A percentile compares a stretch with the other conserved stretches of the same genome.
Evolutionary conservation across 2,797 vertebrate species (phyloP).

Genomic region (Carapus acus): DNA sequence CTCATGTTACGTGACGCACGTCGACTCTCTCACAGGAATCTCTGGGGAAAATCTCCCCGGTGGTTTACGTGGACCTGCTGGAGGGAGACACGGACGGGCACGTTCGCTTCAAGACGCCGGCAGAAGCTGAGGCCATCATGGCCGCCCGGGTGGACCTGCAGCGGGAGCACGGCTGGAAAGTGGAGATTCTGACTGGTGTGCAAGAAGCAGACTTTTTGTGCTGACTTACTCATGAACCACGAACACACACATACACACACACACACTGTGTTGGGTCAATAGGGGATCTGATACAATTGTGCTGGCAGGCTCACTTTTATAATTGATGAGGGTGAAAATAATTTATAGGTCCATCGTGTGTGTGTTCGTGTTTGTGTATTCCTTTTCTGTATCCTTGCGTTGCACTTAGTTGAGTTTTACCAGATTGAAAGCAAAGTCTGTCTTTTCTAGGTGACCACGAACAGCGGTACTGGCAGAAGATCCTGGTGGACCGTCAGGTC

Average conservation of each 20-base stretch:
- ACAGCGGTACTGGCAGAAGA: slow-evolving; percentile 99
- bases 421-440: too few relatives aligned
- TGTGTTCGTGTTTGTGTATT: slow-evolving; percentile 3
- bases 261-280: too few relatives aligned
- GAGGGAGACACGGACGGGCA: slow-evolving; percentile 90
- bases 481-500: slow-evolving; percentile 93
- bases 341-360: neutral
- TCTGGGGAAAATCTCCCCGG: slow-evolving; percentile 76
- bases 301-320: slow-evolving; percentile 7
- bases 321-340: slow-evolving; percentile 22
- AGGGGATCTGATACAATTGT: slow-evolving; percentile 1
- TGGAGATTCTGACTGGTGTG: slow-evolving; percentile 85
- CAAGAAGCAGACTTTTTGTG: too few relatives aligned
- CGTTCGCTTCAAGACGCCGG: slow-evolving; percentile 79
- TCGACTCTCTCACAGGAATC: too few relatives aligned
- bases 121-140: slow-evolving; percentile 74
- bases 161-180: slow-evolving; percentile 83
- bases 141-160: slow-evolving; percentile 69
- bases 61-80: slow-evolving; percentile 87
- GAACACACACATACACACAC: neutral
- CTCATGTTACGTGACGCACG: too few relatives aligned
- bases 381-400: neutral
- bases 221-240: neutral
- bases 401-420: neutral
- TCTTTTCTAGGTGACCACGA: slow-evolving; percentile 82